Evolutionary conservation across 2,888 invertebrate genomes (phyloP), one percentile per base, ranked within the genome.

Genomic region (Thysanoteuthis rhombus): DNA sequence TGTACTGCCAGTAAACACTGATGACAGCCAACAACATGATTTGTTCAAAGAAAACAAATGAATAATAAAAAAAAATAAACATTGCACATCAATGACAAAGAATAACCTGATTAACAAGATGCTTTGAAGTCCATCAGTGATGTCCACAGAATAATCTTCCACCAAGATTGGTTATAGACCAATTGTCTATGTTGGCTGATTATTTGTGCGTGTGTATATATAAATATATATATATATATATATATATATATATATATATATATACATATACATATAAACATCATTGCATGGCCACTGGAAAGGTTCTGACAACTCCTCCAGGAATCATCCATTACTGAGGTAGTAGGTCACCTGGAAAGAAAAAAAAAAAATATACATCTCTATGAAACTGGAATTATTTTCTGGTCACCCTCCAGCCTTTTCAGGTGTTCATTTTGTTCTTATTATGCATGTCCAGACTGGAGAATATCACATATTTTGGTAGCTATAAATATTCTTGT

Each of bases 291-390:
- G 92, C 92, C 45, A 92, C 92, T 92, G 92, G 45, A 45, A 92
- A 92, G 36, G 42, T 92, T 92, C 92, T 92, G 92, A 92, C 92
- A 92, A 92, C 93, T 93, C 93, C 36, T 93, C 93, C 93, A 58
- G 93, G 39, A 93, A 93, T 93, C 58, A 93, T 45, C 93, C 93
- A 93, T 58, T 93, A 58, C 58, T 93, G 93, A 93, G 93, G 93
- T 93, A 93, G 93, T 58, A 93, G 38, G 93, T 93, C 58, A 93
- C 93, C 93, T 93, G 52, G 39, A 93, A 93, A 45, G 36, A 47
- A 22, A 45, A 93, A 93, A 91, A 42, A 75, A 75, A n/a, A 36
- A 75, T 47, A n/a, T 75, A 75, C 36, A 75, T 75, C 36, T 75
- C 16, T 75, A 75, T 75, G 75, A 75, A 75, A 75, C 16, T 75